A percentile compares a stretch with the other conserved stretches of the same genome.
phyloP scores from a whole-genome alignment of 1,140 invertebrate species.

The Cyclina sinensis region DNA sequence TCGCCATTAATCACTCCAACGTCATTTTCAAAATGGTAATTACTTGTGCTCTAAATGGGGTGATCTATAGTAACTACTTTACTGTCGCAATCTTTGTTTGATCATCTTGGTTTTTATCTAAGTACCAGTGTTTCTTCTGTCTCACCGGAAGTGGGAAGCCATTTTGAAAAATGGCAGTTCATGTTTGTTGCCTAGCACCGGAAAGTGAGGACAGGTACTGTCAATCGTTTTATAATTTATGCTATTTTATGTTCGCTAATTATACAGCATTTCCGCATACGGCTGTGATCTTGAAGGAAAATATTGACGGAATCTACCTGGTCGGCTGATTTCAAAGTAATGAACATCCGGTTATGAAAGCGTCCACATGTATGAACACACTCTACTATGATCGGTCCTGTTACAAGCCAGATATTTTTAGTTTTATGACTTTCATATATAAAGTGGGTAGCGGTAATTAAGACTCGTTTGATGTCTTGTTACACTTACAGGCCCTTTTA shows the following conservation, averaged over 20 bases:
- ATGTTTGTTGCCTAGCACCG: conserved; percentile 51
- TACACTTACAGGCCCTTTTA: no score
- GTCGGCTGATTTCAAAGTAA: conserved; percentile 38
- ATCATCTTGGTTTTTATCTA: conserved; percentile 51
- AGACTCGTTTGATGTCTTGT: not conserved
- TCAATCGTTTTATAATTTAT: conserved; percentile 56
- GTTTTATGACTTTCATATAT: conserved; percentile 21
- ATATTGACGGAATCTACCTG: conserved; percentile 17
- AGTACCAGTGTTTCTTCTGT: conserved; percentile 41
- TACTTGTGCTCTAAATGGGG: conserved; percentile 38
- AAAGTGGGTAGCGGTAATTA: not conserved
- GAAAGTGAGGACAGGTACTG: conserved; percentile 50
- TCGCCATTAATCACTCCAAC: conserved; percentile 23
- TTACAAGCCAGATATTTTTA: not conserved
- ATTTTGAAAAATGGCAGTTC: conserved; percentile 59
- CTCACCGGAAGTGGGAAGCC: conserved; percentile 50
- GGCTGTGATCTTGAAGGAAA: conserved; percentile 23
- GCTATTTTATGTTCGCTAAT: conserved; percentile 52
- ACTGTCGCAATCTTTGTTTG: conserved; percentile 27
- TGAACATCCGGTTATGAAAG: conserved; percentile 45
- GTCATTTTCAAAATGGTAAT: conserved; percentile 48
- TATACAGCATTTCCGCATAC: conserved; percentile 36
- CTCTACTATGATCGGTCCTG: conserved; percentile 1
- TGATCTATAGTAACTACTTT: conserved; percentile 29
- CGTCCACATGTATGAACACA: conserved; percentile 37